Percentiles rank a stretch among this genome's conserved stretches.
Conservation (phyloP, 2,888 invertebrate genomes). For the Lacanobia oleracea region DNA sequence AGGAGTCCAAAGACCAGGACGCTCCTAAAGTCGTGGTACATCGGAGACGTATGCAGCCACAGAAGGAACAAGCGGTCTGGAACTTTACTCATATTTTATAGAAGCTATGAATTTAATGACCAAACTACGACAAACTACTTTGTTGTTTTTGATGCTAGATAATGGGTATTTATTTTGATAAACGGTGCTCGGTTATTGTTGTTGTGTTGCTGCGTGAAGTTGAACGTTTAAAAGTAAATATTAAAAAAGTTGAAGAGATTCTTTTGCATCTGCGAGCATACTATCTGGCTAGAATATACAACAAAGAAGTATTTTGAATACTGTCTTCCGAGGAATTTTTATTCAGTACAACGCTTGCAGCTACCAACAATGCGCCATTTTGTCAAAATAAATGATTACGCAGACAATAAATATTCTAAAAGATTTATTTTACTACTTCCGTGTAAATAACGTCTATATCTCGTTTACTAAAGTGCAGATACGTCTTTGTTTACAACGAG, state of each 20-base stretch:
- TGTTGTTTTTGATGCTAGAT: conserved; percentile 26
- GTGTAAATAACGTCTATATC: conserved; percentile 23
- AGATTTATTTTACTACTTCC: conserved; percentile 45
- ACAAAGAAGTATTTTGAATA: background rate
- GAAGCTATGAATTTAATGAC: conserved; percentile 31
- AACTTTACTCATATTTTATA: conserved; percentile 44
- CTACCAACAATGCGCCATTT: background rate
- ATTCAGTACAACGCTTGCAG: background rate
- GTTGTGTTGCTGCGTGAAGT: conserved; percentile 1
- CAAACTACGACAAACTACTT: conserved; percentile 41
- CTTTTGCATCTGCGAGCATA: background rate
- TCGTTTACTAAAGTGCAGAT: conserved; percentile 55
- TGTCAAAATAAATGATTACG: conserved; percentile 17
- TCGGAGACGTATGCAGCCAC: conserved; percentile 74
- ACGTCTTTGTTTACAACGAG: conserved; percentile 58
- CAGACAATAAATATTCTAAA: conserved; percentile 20
- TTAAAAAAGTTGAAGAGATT: conserved; percentile 1
- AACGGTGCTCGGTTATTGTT: conserved; percentile 11
- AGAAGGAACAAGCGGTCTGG: conserved; percentile 76
- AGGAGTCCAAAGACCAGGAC: conserved; percentile 66
- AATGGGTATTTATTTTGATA: conserved; percentile 27
- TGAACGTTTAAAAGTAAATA: conserved; percentile 2
- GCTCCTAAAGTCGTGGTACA: conserved; percentile 64
- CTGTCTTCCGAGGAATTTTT: background rate
- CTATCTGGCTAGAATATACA: background rate